Base-by-base conservation (phyloP, 2,797 vertebrate species). In the Cetoscarus ocellatus region DNA sequence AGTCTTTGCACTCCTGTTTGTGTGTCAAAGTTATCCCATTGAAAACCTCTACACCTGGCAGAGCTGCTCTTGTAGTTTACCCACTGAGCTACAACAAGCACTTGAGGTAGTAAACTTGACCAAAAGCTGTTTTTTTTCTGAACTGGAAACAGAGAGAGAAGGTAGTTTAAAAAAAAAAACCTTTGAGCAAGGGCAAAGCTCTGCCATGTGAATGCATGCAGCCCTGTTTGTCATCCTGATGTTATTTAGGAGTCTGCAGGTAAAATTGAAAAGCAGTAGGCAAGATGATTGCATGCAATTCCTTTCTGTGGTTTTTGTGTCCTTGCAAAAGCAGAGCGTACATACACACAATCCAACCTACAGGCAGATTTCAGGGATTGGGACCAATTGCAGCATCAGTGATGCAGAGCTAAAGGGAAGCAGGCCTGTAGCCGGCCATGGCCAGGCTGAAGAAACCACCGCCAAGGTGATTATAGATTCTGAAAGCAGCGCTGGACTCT, bases 381-480 rank as follows among this genome's bases (percentile, higher is more conserved):
- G 58, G 76, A 76, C 55, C 61, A 62, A 79, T 58, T 62, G 61
- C 50, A 59, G 45, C 38, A 55, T 60, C 3, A 15, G 64, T 70
- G 80, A 63, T 77, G 76, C 70, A 67, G 70, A 70, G 65, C 68
- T 75, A 49, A 81, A 76, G 73, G 71, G 70, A 75, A 66, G 61
- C 8, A 55, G 76, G 66, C 51, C 73, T 73, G 67, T 57, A 79
- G 70, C 64, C 3, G 56, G 63, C 71, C 83, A 75, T 53, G 83
- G 84, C 79, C 84, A 73, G 70, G 84, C 80, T 83, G 76, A 84
- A 84, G 85, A 82, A 91, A 86, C 79, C 87, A 78, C 81, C 66
- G 77, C 48, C 70, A 80, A 86, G 89, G 88, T 94, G 92, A 94
- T 95, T 94, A 92, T 89, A 89, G 76, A 93, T 93, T 93, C 89